Base-by-base conservation (phyloP, 2,888 invertebrate genomes). In the Invenusta paracnida region DNA sequence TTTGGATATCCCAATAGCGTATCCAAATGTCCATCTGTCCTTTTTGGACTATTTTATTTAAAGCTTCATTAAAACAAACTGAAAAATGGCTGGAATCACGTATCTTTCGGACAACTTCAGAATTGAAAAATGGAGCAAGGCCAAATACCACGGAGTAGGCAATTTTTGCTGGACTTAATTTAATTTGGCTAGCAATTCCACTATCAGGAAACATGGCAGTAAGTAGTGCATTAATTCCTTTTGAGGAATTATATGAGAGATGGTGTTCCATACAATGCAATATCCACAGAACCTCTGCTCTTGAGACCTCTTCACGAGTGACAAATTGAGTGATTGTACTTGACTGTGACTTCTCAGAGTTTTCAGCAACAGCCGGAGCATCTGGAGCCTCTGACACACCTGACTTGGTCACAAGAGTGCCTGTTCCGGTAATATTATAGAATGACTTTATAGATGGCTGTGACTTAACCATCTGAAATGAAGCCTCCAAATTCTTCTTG, bases 131-230 rank as follows among this genome's bases (percentile, higher is more conserved):
- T 48, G 5, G 48, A 48, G 48, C 48, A 48, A 48, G 17, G 17
- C 48, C 48, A 48, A 48, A 48, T 48, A 48, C 48, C 48, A 48
- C 48, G 48, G 48, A 48, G 48, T 48, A 48, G 48, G 48, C 48
- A 48, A 48, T 48, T 48, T 48, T 48, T 48, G 48, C 48, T 48
- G 48, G 48, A 48, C 48, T 48, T 48, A 73, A 73, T 73, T 73
- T 73, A 73, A 73, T 73, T 73, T 73, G 73, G 73, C 73, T 73
- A 73, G 73, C 73, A 73, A 73, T 73, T 73, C 73, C 73, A 73
- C 73, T 73, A 73, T 73, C 73, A 73, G 73, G 73, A 73, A 13
- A 73, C 73, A 73, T 73, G 73, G 73, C 73, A 73, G 73, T 73
- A 73, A 73, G 73, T 73, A 73, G 73, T 73, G 73, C 73, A 73